Percentiles rank a stretch among this genome's conserved stretches.
Conservation (phyloP, 2,113 vertebrate species). For the Salvelinus alpinus region DNA sequence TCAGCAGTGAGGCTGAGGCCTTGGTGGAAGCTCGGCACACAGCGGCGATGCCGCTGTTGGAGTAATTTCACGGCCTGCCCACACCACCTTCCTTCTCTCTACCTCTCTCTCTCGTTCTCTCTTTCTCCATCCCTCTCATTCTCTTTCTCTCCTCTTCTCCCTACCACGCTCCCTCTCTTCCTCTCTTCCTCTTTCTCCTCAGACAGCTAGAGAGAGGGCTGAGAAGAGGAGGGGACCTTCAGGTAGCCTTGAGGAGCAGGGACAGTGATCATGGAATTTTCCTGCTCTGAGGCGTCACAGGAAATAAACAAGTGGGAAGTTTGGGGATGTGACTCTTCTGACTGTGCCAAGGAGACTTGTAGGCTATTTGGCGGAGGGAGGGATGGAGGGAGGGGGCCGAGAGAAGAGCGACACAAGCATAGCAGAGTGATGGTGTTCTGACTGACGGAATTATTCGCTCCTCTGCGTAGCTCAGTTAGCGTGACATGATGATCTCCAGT, state of each 20-base stretch:
- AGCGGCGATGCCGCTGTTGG: slow-evolving; percentile 58
- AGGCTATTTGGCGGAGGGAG: slow-evolving; percentile 35
- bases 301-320: slow-evolving; percentile 55
- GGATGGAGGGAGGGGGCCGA: slow-evolving; percentile 49
- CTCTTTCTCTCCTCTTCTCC: slow-evolving; percentile 35
- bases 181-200: slow-evolving; percentile 2
- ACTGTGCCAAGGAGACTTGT: slow-evolving; percentile 49
- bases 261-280: slow-evolving; percentile 25
- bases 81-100: slow-evolving; percentile 37
- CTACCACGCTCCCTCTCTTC: slow-evolving; percentile 16
- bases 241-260: slow-evolving; percentile 60
- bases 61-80: slow-evolving; percentile 86
- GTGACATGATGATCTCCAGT: slow-evolving; percentile 60
- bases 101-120: background rate
- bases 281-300: slow-evolving; percentile 42
- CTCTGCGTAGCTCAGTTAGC: slow-evolving; percentile 58
- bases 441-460: slow-evolving; percentile 74
- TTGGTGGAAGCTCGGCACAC: slow-evolving; percentile 49
- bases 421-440: slow-evolving; percentile 71
- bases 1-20: slow-evolving; percentile 73
- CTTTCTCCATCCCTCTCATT: background rate
- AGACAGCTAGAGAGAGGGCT: slow-evolving; percentile 18
- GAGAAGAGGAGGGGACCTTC: slow-evolving; percentile 52
- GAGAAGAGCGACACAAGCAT: slow-evolving; percentile 61
- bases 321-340: slow-evolving; percentile 45